Percentiles rank a stretch among this genome's conserved stretches.
These are phyloP conservation scores for Ifrita kowaldi DNA, from an alignment of 2,113 vertebrate species.

Conservation along the genomic window DNA sequence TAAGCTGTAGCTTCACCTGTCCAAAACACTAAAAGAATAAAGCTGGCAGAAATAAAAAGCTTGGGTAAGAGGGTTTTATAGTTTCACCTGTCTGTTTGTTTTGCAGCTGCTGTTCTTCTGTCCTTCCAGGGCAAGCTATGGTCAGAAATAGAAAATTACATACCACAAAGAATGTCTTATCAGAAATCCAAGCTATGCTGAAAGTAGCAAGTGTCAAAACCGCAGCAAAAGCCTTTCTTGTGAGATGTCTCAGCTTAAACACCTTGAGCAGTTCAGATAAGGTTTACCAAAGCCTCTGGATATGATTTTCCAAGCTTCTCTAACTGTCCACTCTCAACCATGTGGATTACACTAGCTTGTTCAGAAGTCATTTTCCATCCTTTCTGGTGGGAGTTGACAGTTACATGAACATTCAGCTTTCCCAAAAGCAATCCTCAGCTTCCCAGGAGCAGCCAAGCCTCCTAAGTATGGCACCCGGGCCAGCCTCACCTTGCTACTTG, in stretches of 20 bases:
- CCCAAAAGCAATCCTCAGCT: background rate
- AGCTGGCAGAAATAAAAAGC: background rate
- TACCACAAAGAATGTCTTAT: background rate
- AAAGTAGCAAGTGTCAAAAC: background rate
- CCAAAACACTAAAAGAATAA: background rate
- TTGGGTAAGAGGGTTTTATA: background rate
- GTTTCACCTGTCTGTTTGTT: background rate
- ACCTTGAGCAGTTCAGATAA: background rate
- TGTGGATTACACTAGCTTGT: background rate
- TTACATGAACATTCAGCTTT: accelerated
- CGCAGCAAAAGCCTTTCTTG: background rate
- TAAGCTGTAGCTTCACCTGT: background rate
- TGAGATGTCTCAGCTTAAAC: background rate
- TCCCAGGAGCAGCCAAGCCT: background rate
- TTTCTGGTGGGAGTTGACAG: background rate
- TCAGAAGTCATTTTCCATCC: background rate
- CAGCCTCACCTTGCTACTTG: background rate
- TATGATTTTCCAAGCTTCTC: background rate
- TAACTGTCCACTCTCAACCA: background rate
- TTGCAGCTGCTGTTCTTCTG: background rate
- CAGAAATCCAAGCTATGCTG: background rate
- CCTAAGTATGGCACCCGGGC: background rate
- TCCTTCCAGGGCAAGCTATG: background rate
- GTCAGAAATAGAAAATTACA: background rate
- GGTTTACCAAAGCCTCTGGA: background rate